Conservation (phyloP, 2,888 invertebrate genomes). For the Eupithecia insigniata region DNA sequence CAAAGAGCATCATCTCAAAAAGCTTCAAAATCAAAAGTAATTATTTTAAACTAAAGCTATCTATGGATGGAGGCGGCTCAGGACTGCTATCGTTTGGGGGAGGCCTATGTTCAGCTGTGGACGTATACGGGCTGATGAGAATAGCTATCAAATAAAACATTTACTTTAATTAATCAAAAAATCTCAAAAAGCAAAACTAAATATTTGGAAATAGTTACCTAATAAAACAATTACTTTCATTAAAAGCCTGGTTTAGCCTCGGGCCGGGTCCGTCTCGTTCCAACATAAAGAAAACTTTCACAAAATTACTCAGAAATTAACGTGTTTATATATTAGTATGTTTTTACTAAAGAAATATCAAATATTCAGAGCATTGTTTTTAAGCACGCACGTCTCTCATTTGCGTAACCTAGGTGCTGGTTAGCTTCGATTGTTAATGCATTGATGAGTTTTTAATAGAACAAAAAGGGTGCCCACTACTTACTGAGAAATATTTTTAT, state of each 20-base stretch:
- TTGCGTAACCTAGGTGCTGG: constrained; percentile 36
- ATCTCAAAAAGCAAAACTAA: not conserved
- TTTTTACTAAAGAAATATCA: constrained; percentile 54
- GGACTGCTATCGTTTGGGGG: too few species aligned
- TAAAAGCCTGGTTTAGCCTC: not conserved
- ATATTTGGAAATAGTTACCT: not conserved
- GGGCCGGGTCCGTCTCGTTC: not conserved
- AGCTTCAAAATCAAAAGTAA: too few species aligned
- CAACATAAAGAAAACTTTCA: constrained; percentile 42
- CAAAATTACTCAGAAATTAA: constrained; percentile 63
- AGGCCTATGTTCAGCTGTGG: too few species aligned
- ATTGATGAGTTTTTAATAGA: constrained; percentile 31
- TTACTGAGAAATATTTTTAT: not conserved
- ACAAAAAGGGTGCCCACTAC: not conserved
- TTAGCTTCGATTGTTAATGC: constrained; percentile 20
- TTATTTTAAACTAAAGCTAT: too few species aligned
- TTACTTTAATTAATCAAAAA: too few species aligned
- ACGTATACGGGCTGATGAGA: too few species aligned
- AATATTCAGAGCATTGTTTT: constrained; percentile 52
- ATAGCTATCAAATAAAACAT: too few species aligned
- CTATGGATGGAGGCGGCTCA: too few species aligned
- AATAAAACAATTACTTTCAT: not conserved
- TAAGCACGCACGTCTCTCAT: constrained; percentile 46
- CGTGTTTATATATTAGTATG: constrained; percentile 55
- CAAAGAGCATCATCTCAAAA: not conserved